Evolutionary conservation across 2,797 vertebrate genomes (phyloP).

Genomic region (Mergus octosetaceus): DNA sequence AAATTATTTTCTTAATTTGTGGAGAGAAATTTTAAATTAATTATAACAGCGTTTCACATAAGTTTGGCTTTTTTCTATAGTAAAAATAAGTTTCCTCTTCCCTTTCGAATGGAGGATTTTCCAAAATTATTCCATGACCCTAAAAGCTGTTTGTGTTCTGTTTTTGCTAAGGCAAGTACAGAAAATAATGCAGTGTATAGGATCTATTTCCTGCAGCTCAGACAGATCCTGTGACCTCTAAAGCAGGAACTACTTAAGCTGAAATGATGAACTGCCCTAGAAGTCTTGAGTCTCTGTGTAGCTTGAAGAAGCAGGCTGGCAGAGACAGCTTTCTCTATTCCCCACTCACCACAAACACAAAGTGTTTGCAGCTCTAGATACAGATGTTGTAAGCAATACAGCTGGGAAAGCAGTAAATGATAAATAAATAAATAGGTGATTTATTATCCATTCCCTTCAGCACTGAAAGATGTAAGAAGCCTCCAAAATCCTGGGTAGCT

Average conservation of each 20-base stretch:
- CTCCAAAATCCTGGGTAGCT: neutral
- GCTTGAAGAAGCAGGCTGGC: neutral
- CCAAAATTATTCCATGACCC: neutral
- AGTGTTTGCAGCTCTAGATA: neutral
- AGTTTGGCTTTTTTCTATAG: neutral
- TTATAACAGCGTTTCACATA: neutral
- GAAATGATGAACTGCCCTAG: neutral
- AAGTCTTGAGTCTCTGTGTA: neutral
- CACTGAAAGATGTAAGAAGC: neutral
- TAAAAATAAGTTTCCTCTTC: neutral
- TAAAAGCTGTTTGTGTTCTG: neutral
- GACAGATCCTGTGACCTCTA: neutral
- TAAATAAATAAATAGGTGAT: neutral
- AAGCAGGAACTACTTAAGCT: neutral
- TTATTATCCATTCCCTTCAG: neutral
- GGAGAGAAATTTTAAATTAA: neutral
- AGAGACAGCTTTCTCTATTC: neutral
- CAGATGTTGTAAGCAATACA: neutral
- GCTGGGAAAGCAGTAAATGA: neutral
- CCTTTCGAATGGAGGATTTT: neutral
- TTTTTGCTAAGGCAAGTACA: neutral
- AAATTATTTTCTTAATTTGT: neutral
- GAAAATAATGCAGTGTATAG: neutral
- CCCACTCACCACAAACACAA: neutral
- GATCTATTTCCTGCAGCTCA: neutral